A percentile compares a stretch with the other conserved stretches of the same genome.
Conservation (phyloP, 2,113 vertebrate genomes). For the Calidris pugnax region DNA sequence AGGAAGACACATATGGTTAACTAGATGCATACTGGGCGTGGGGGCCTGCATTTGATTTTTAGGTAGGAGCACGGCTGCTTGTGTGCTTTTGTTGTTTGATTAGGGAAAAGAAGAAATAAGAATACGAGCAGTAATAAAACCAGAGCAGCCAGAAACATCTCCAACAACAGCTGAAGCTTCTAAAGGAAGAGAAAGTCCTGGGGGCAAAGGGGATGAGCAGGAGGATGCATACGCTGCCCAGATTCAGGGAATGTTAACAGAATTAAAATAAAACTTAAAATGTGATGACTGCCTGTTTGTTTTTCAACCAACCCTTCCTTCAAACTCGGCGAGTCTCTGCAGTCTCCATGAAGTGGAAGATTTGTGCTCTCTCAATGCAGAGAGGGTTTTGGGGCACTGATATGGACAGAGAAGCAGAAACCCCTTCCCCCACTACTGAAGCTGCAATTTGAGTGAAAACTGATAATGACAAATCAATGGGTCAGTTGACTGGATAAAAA, state of each 20-base stretch:
- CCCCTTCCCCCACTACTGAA: not conserved
- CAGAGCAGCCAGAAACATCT: not conserved
- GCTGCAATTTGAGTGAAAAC: not conserved
- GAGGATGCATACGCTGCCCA: not conserved
- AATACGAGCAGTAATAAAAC: not conserved
- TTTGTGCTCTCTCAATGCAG: not conserved
- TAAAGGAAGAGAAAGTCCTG: not conserved
- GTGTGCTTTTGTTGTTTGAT: not conserved
- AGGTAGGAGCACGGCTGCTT: not conserved
- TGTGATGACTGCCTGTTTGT: not conserved
- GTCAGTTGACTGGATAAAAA: not conserved
- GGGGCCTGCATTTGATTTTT: not conserved
- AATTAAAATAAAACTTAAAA: not conserved
- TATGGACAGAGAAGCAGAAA: not conserved
- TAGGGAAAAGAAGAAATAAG: not conserved
- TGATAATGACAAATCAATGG: not conserved
- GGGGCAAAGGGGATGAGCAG: not conserved
- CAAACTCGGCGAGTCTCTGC: not conserved
- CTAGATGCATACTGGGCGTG: not conserved
- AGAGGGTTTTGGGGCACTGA: not conserved
- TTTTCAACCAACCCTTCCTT: not conserved
- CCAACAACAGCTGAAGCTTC: not conserved
- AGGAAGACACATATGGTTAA: conserved; percentile 11
- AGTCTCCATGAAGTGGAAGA: not conserved
- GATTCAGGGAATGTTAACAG: not conserved